These are phyloP conservation scores for Melopsittacus undulatus DNA, from an alignment of 2,797 vertebrate species.

Conservation along the genomic window DNA sequence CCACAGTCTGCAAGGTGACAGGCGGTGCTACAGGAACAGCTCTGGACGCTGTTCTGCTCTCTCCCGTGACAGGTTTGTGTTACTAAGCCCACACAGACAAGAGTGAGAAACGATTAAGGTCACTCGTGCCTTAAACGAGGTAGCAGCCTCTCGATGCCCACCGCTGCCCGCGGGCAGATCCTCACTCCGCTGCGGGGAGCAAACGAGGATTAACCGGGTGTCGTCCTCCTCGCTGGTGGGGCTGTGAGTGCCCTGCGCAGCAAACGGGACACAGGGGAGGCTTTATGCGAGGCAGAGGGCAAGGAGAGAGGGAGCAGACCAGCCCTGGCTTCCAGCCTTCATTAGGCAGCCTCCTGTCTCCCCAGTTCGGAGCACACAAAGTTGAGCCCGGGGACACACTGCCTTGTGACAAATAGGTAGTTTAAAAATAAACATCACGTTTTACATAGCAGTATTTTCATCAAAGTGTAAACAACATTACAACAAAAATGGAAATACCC, in stretches of 20 bases:
- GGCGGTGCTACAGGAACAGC: rapidly evolving
- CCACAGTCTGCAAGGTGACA: not conserved
- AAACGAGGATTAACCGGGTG: not conserved
- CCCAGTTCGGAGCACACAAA: rapidly evolving
- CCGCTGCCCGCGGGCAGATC: rapidly evolving
- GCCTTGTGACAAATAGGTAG: not conserved
- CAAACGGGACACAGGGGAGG: not conserved
- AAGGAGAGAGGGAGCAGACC: not conserved
- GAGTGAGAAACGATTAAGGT: not conserved
- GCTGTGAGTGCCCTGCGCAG: not conserved
- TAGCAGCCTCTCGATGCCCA: not conserved
- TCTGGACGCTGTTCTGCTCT: not conserved
- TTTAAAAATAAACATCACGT: not conserved
- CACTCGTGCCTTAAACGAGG: not conserved
- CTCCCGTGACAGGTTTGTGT: not conserved
- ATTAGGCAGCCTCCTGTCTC: not conserved
- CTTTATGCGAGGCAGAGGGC: rapidly evolving
- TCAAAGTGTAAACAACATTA: not conserved
- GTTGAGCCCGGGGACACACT: not conserved
- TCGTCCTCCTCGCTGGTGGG: not conserved
- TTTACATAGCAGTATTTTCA: not conserved
- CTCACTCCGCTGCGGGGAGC: rapidly evolving
- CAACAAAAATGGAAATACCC: not conserved
- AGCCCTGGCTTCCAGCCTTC: not conserved
- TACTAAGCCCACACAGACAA: not conserved